Percentiles rank a stretch among this genome's conserved stretches.
Evolutionary conservation across 2,888 invertebrate genomes (phyloP).

Genomic region (Elysia crispata): DNA sequence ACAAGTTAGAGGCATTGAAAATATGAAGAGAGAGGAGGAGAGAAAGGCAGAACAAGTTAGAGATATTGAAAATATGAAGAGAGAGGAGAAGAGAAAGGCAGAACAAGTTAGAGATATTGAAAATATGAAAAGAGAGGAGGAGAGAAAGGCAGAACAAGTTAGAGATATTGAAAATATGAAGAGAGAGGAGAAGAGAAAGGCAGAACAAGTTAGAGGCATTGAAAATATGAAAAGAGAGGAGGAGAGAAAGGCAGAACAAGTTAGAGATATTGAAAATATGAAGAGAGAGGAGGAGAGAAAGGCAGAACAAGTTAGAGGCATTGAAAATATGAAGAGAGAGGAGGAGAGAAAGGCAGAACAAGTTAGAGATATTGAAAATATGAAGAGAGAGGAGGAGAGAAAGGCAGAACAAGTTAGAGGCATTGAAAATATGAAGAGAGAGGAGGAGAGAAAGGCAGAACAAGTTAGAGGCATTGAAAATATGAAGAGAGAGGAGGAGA

Average conservation of each 20-base stretch:
- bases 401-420: not conserved
- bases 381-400: slow-evolving; percentile 29
- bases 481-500: slow-evolving; percentile 7
- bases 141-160: not conserved
- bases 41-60: not conserved
- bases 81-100: not conserved
- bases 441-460: not conserved
- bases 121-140: not conserved
- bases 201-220: not conserved
- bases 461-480: too few species aligned
- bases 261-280: too few species aligned
- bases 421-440: slow-evolving; percentile 18
- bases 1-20: not conserved
- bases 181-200: not conserved
- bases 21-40: not conserved
- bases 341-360: not conserved
- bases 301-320: not conserved
- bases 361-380: not conserved
- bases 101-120: not conserved
- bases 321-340: too few species aligned
- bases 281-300: not conserved
- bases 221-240: too few species aligned
- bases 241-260: not conserved
- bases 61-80: not conserved
- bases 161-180: too few species aligned